Evolutionary conservation across 2,888 invertebrate species (phyloP), one percentile per base, ranked within the genome.

Genomic region (Zygothrica quintamaculata): DNA sequence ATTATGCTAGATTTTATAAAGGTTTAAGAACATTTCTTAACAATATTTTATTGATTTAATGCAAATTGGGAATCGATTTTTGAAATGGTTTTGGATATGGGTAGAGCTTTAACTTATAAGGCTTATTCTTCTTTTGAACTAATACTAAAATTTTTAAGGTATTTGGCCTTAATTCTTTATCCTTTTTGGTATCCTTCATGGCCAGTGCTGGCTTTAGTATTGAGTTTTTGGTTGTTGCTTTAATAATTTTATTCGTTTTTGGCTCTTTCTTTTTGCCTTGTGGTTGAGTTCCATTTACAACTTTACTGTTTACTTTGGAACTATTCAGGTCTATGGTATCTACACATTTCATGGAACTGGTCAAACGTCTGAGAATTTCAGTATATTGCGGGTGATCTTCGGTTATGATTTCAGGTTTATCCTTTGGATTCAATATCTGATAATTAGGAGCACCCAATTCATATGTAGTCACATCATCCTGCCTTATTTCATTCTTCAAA

Each of bases 331-430:
- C 86, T 3, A 81, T 86, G n/a, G 68, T 58, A 0, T 86, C 61
- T 1, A 64, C 47, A 12, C 13, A 55, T 18, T 64, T 64, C 18
- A 18, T 13, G 3, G 37, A 48, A 25, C 53, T 65, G 3, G 86
- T 86, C 3, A 81, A 11, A 0, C 66, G 67, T n/a, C 53, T 43
- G 0, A 89, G 66, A 40, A 78, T 77, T 36, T 80, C 74, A 8
- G 66, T 66, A 48, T 89, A 89, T 1, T 85, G 70, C 0, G 89
- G 88, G 22, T 89, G 88, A 69, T 88, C 85, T 3, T 77, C 74
- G 0, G 88, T 89, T 1, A 89, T 89, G 16, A 79, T 84, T 64
- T 89, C 85, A 0, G 89, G 88, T n/a, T 78, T 65, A 5, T 88
- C 89, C 40, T 88, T 66, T 0, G 89, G 85, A 65, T 89, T 89